Evolutionary conservation across 1,140 invertebrate species (phyloP), one percentile per base, ranked within the genome.

Genomic region (Danaus plexippus): DNA sequence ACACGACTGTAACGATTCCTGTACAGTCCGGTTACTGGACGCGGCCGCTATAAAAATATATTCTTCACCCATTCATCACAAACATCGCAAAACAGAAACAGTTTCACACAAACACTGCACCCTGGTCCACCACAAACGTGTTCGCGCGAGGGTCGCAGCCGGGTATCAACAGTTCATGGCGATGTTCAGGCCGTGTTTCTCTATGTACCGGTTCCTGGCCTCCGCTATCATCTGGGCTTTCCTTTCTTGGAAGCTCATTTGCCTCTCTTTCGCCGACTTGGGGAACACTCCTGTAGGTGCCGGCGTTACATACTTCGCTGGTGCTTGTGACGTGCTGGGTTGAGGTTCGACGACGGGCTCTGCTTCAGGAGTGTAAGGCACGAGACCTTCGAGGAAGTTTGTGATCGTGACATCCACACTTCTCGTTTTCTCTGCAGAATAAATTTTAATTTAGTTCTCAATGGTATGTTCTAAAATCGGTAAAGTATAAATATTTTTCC

Each of bases 331-430:
- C 1, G 67, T 65, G 42, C 54, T 61, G 12, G 71, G 67, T 48
- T 59, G 53, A 50, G 76, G 66, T 47, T 66, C 80, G 40, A 48
- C 40, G 2, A 59, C 43, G 10, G 72, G 61, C 58, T 68, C 63
- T 49, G 82, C 69, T 74, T 92, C 90, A 8, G 92, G 91, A n/a
- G 87, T 89, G 72, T 91, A 94, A 41, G 88, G 86, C 11, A 93
- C 90, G 49, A 90, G 87, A 22, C 93, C 93, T 79, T 95, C 94
- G 9, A 95, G 82, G 73, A 95, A 92, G 81, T 95, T 95, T 9
- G 93, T 91, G 54, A 95, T 94, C 8, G 94, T 95, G 15, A 91
- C 78, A 75, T 95, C 94, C 13, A 95, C 91, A 80, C 91, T 94
- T 71, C 90, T 89, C n/a, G 94, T 95, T 80, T 89, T 88, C 12